Evolutionary conservation across 2,113 vertebrate species (phyloP), one percentile per base, ranked within the genome.

Genomic region (Calidris pugnax): DNA sequence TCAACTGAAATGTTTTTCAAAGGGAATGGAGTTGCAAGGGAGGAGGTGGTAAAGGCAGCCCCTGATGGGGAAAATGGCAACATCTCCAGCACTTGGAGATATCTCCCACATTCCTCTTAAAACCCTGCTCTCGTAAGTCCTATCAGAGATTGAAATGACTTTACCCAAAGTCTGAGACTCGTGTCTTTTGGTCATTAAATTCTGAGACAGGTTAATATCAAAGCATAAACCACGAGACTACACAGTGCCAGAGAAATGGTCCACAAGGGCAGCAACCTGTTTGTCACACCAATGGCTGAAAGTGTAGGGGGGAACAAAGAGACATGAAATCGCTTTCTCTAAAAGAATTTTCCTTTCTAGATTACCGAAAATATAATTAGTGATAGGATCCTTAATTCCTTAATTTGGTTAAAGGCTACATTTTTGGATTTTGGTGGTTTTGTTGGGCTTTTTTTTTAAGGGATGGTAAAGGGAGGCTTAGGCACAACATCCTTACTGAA

Each of bases 241-340:
- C 4, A 3, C 43, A n/a, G 66, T 45, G 33, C 56, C 33, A 9
- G 48, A 56, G 55, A 57, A 91, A 66, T 43, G 35, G 33, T 16
- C 41, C 51, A 1, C 6, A 11, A 22, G 7, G 39, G n/a, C 73
- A 90, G 68, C 1, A 10, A 33, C 39, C 51, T 45, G 30, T 78
- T 74, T 68, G 53, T 62, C 59, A 60, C 0, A 2, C 64, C 41
- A 37, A 14, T 37, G 35, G 26, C 76, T 94, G 66, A 16, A 50
- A 37, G 5, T 3, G 2, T 2, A 7, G 6, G 20, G 3, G 14
- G 8, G 4, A 27, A 47, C 15, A 6, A n/a, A 50, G 55, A 27
- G 41, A 23, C 6, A 32, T 4, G 26, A 53, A 84, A 55, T 1
- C 30, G 8, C 13, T 87, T 78, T 85, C 28, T 43, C 66, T 47